Evolutionary conservation across 30 jellyfish, hydroid and myxozoan genomes (phyloP).

Genomic region (Turritopsis dohrnii): DNA sequence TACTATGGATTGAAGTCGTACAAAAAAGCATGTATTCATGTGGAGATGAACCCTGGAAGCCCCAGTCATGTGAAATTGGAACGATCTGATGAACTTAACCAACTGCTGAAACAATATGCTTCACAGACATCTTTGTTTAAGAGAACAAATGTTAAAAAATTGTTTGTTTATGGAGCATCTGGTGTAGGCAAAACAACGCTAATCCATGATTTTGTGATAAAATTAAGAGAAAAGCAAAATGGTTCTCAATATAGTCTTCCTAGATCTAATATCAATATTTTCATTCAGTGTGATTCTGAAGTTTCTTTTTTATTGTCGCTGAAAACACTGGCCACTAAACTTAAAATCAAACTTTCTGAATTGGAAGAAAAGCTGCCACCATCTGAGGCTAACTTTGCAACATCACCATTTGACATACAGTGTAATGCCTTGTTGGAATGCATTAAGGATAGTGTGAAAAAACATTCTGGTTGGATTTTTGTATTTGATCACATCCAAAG

Average conservation of each 20-base stretch:
- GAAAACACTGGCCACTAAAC: constrained; percentile 73
- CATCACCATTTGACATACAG: constrained; percentile 29
- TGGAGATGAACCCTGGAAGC: constrained; percentile 50
- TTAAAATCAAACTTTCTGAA: constrained; percentile 49
- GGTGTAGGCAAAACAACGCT: constrained; percentile 83
- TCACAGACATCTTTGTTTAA: constrained; percentile 1
- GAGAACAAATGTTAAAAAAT: constrained; percentile 45
- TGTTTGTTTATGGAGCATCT: constrained; percentile 64
- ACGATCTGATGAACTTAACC: constrained; percentile 34
- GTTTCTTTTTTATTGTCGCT: constrained; percentile 61
- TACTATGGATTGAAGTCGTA: constrained; percentile 77
- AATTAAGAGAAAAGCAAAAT: constrained; percentile 36
- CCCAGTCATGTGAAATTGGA: constrained; percentile 66
- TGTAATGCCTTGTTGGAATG: constrained; percentile 56
- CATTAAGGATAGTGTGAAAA: constrained; percentile 53
- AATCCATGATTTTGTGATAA: constrained; percentile 47
- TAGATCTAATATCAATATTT: constrained; percentile 60
- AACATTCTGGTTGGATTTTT: constrained; percentile 94
- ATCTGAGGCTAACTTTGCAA: neutral
- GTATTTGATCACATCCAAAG: constrained; percentile 76
- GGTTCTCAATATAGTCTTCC: constrained; percentile 75
- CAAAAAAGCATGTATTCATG: constrained; percentile 57
- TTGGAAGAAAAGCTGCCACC: constrained; percentile 41
- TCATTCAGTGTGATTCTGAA: constrained; percentile 51
- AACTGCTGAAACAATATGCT: neutral